Evolutionary conservation across 30 jellyfish, hydroid and myxozoan genomes (phyloP).

Genomic region (Euphysa ruthae): DNA sequence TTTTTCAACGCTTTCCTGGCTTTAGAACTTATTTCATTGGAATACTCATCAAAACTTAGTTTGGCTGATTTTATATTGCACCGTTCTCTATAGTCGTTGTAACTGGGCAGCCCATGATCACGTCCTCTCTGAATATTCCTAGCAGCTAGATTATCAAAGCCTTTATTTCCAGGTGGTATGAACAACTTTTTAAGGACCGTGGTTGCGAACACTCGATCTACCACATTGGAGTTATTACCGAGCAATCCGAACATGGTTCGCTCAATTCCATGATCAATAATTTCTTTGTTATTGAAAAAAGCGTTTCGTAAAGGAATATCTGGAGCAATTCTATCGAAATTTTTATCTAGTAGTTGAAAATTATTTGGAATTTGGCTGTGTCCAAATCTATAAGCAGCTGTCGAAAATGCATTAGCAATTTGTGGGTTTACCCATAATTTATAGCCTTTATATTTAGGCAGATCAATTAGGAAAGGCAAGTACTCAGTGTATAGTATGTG

Average conservation of each 20-base stretch:
- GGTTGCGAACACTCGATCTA: constrained; percentile 27
- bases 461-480: constrained; percentile 64
- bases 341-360: constrained; percentile 8
- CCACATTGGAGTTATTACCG: constrained; percentile 34
- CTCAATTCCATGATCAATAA: constrained; percentile 61
- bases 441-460: constrained; percentile 56
- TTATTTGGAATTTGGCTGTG: constrained; percentile 19
- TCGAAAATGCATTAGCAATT: constrained; percentile 46
- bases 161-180: constrained; percentile 42
- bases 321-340: constrained; percentile 15
- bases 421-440: constrained; percentile 63
- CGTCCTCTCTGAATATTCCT: constrained; percentile 88
- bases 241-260: constrained; percentile 70
- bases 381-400: constrained; percentile 47
- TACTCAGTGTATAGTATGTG: constrained; percentile 62
- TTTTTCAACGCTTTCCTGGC: neutral
- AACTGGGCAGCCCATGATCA: constrained; percentile 90
- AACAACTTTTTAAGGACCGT: constrained; percentile 25
- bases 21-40: neutral
- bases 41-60: neutral
- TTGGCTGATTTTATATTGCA: constrained; percentile 11
- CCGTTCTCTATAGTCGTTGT: constrained; percentile 20
- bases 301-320: constrained; percentile 15
- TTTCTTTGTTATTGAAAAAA: constrained; percentile 35
- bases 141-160: constrained; percentile 61